Percentiles rank a stretch among this genome's conserved stretches.
These are phyloP conservation scores for Eristalis intricaria DNA, from an alignment of 2,888 invertebrate genomes.

Conservation along the genomic window DNA sequence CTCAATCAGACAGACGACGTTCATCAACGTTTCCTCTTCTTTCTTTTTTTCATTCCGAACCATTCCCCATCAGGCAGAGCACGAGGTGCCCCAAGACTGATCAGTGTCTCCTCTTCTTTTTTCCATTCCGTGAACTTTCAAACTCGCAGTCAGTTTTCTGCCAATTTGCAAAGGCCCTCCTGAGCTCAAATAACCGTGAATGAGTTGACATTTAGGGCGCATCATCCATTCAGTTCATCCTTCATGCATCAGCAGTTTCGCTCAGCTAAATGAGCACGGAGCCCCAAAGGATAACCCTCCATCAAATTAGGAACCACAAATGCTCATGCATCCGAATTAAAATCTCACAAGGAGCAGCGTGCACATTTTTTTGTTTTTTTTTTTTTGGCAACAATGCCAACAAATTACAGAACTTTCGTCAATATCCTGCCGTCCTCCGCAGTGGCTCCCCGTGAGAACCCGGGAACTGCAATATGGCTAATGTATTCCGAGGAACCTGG, in stretches of 20 bases:
- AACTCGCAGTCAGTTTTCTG: background rate
- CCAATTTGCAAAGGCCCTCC: background rate
- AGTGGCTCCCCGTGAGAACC: background rate
- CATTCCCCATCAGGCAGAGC: too few relatives aligned
- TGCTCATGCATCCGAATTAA: constrained; percentile 57
- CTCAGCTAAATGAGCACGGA: background rate
- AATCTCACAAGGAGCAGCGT: background rate
- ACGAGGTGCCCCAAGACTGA: too few relatives aligned
- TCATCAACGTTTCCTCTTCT: too few relatives aligned
- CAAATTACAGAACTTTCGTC: constrained; percentile 58
- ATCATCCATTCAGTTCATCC: background rate
- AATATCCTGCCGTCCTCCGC: background rate
- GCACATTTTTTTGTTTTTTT: background rate
- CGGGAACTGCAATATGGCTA: constrained; percentile 59
- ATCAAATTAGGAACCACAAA: constrained; percentile 50
- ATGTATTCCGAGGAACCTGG: constrained; percentile 34
- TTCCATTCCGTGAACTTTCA: too few relatives aligned
- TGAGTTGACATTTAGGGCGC: background rate
- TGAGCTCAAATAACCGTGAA: background rate
- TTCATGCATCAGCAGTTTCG: background rate
- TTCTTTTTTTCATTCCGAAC: too few relatives aligned
- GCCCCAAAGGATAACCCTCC: background rate
- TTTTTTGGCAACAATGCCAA: constrained; percentile 66
- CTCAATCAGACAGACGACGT: too few relatives aligned
- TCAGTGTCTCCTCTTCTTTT: too few relatives aligned